Base-by-base conservation (phyloP, 2,888 invertebrate genomes). In the Mactromeris polynyma region DNA sequence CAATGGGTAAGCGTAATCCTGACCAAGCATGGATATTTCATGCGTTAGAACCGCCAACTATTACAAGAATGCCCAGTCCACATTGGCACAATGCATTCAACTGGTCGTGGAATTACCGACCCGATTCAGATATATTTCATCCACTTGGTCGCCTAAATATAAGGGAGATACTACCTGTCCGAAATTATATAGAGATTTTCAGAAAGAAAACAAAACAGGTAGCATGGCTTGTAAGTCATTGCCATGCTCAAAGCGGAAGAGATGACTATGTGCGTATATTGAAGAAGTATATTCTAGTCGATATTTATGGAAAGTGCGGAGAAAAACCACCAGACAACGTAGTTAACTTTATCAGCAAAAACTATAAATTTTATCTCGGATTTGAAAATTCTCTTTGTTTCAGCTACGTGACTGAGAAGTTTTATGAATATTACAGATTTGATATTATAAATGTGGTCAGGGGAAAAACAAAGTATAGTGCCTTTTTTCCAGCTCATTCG, bases 401-500 rank as follows among this genome's bases (percentile, higher is more conserved):
- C n/a, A n/a, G n/a, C n/a, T n/a, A n/a, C n/a, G n/a, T n/a, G n/a
- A 95, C 92, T 0, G 96, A 96, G 83, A 96, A 96, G 79, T 91
- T 95, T n/a, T 95, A 94, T 85, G 86, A 90, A 7, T 88, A 92
- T 11, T 90, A 95, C n/a, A 89, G 89, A 11, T 86, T 92, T 31
- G 89, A 95, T n/a, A n/a, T n/a, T n/a, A n/a, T n/a, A n/a, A n/a
- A n/a, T n/a, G n/a, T n/a, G n/a, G n/a, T n/a, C n/a, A 94, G 94
- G 79, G 96, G 96, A 0, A 90, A 94, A 9, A 94, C 94, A 0
- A 93, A 96, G 86, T 96, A 96, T 84, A 89, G 91, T 1, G 14
- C 33, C 17, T 87, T 94, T 6, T 93, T 94, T 4, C 96, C 96
- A 0, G n/a, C n/a, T n/a, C n/a, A n/a, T n/a, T n/a, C n/a, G n/a